Base-by-base conservation (phyloP, 2,888 invertebrate genomes). In the Volucella bombylans region DNA sequence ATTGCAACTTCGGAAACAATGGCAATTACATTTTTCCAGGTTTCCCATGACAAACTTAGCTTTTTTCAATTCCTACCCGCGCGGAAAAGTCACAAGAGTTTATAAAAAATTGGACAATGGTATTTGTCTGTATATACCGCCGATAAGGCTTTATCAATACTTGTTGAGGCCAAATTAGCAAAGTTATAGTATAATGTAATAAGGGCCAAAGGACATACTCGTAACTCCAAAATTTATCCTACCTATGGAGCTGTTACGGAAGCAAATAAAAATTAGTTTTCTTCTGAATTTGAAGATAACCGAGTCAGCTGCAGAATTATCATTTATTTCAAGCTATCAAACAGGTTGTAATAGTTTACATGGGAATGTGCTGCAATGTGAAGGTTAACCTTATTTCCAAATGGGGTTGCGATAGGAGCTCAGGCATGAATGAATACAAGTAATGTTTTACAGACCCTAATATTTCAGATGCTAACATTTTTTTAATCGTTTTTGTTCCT, bases 391-490 rank as follows among this genome's bases (percentile, higher is more conserved):
- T 47, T n/a, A 8, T 47, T n/a, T 47, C n/a, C 47, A 47, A 47
- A 11, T 47, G 41, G 41, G 59, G 61, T 9, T 61, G 38, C 38
- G 61, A 61, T 41, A 1, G 23, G 2, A 39, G 8, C 15, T 59
- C 59, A 4, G 59, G 59, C 15, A 10, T 15, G 41, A 59, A 15
- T 23, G n/a, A 41, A 41, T 59, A 23, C 11, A 59, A 59, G 38
- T 39, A 65, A 39, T 2, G 39, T 49, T 52, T 49, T 38, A 14
- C 18, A 2, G 54, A 68, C 38, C 54, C 23, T 39, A 43, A 54
- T 54, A 68, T 55, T 49, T 41, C 43, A 14, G 68, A 68, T 54
- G 68, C 43, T 10, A 52, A 54, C 14, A 52, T 52, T 8, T 41
- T 68, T 39, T 41, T 41, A 23, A 68, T 43, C 15, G 43, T 15